Evolutionary conservation across 1,140 invertebrate species (phyloP).

Genomic region (Manduca sexta): DNA sequence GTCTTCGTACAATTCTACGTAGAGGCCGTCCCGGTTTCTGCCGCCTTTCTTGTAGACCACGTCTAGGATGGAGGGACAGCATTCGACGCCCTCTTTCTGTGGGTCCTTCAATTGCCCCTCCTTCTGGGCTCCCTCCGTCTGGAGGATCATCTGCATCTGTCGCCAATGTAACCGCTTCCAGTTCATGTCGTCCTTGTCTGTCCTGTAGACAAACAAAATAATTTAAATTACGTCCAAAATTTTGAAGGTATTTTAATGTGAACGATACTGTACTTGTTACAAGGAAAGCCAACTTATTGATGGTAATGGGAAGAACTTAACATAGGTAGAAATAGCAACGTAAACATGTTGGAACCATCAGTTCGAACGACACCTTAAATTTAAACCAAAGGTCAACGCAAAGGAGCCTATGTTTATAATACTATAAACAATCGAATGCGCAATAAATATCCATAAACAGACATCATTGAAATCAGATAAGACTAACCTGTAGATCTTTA

Average conservation of each 20-base stretch:
- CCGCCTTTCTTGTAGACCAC: slow-evolving; percentile 86
- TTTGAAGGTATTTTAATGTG: too few relatives aligned
- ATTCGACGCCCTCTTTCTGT: slow-evolving; percentile 79
- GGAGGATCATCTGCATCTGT: slow-evolving; percentile 78
- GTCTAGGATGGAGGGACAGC: slow-evolving; percentile 85
- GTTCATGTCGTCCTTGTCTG: slow-evolving; percentile 58
- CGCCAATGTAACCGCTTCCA: slow-evolving; percentile 67
- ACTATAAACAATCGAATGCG: background rate
- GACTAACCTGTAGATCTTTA: too few relatives aligned
- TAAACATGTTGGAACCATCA: too few relatives aligned
- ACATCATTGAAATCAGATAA: too few relatives aligned
- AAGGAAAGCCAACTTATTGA: too few relatives aligned
- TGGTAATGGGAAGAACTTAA: too few relatives aligned
- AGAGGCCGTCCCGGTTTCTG: slow-evolving; percentile 80
- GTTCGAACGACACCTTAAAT: too few relatives aligned
- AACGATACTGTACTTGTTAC: too few relatives aligned
- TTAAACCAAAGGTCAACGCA: too few relatives aligned
- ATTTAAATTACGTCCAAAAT: too few relatives aligned
- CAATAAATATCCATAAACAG: too few relatives aligned
- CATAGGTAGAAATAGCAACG: too few relatives aligned
- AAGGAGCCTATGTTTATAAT: background rate
- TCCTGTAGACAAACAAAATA: slow-evolving; percentile 36
- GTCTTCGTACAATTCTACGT: slow-evolving; percentile 85
- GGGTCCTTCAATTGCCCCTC: slow-evolving; percentile 27
- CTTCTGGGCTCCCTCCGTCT: slow-evolving; percentile 74